These are phyloP conservation scores for Emydoidea blandingii DNA, from an alignment of 2,797 vertebrate genomes.

Conservation along the genomic window DNA sequence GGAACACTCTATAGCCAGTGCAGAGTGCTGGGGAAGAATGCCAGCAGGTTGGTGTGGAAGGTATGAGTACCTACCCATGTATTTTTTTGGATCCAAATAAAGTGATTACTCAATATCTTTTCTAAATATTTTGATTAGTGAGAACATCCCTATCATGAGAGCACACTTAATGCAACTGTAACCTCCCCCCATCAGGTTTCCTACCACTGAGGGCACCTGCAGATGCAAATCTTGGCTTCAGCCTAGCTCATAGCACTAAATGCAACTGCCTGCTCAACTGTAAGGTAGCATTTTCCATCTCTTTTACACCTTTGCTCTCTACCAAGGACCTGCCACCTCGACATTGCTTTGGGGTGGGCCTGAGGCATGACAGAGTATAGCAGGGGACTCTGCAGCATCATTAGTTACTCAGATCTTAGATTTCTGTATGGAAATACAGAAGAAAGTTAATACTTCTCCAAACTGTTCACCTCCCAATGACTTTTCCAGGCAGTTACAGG, in stretches of 20 bases:
- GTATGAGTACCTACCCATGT: neutral
- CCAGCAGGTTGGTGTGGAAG: neutral
- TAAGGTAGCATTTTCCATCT: neutral
- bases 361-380: neutral
- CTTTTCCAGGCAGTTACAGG: neutral
- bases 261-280: accelerated
- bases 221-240: neutral
- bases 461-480: neutral
- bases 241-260: neutral
- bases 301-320: neutral
- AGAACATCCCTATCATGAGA: neutral
- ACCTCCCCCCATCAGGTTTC: neutral
- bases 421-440: neutral
- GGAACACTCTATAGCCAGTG: neutral
- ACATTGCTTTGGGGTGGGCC: neutral
- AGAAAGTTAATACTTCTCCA: neutral
- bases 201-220: neutral
- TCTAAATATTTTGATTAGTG: neutral
- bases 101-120: neutral
- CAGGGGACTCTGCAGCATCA: neutral
- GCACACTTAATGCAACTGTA: neutral
- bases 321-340: neutral
- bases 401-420: neutral
- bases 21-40: neutral
- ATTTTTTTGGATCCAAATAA: neutral